Percentiles rank a stretch among this genome's conserved stretches.
These are phyloP conservation scores for Palythoa grandiflora DNA, from an alignment of 92 coral and sea anemone species.

Conservation along the genomic window DNA sequence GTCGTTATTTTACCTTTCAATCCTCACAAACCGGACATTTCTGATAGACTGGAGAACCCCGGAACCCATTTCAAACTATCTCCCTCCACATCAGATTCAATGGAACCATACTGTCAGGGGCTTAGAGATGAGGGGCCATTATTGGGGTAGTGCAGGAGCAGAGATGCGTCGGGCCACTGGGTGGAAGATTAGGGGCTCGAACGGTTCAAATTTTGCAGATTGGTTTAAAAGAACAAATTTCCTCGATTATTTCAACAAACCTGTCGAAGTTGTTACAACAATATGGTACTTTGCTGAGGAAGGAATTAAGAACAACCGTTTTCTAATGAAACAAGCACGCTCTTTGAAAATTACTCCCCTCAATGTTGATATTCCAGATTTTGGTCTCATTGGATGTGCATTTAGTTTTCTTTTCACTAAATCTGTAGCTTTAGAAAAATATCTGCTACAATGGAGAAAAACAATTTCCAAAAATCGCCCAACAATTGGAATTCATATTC, in stretches of 20 bases:
- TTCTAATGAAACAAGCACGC: conserved; percentile 76
- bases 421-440: conserved; percentile 66
- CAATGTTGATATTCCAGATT: conserved; percentile 61
- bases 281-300: conserved; percentile 91
- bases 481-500: conserved; percentile 79
- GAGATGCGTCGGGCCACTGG: conserved; percentile 74
- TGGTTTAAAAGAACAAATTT: conserved; percentile 79
- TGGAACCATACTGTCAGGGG: conserved; percentile 88
- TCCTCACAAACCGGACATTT: conserved; percentile 87
- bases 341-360: conserved; percentile 70
- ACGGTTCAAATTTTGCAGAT: conserved; percentile 53
- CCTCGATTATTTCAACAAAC: conserved; percentile 62
- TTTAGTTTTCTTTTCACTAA: conserved; percentile 84
- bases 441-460: conserved; percentile 55
- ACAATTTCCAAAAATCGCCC: conserved; percentile 60
- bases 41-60: conserved; percentile 88
- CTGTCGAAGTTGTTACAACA: conserved; percentile 78
- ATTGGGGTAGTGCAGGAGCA: conserved; percentile 86
- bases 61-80: conserved; percentile 83
- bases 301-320: conserved; percentile 68
- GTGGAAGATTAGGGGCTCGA: conserved; percentile 75
- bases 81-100: conserved; percentile 76
- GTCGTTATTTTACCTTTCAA: conserved; percentile 80
- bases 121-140: conserved; percentile 73
- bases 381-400: conserved; percentile 83